phyloP scores from a whole-genome alignment of 2,113 vertebrate genomes.

The Notarius quadriscutis region DNA sequence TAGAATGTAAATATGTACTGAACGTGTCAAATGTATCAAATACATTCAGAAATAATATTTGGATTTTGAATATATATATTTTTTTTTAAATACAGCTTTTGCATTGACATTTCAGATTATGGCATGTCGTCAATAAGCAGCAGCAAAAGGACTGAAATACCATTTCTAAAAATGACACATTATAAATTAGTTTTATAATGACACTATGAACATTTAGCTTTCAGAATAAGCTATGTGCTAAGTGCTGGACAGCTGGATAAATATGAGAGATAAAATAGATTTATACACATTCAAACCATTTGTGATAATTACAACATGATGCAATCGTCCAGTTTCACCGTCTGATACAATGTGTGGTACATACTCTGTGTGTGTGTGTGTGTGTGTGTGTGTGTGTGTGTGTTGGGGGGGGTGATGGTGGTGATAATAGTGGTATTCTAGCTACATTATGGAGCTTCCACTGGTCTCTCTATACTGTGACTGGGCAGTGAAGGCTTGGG shows the following conservation, averaged over 20 bases:
- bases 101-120: conserved; percentile 22
- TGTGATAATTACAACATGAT: conserved; percentile 7
- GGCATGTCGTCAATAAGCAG: conserved; percentile 31
- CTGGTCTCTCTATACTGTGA: conserved; percentile 18
- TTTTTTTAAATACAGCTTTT: conserved; percentile 8
- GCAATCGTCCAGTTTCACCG: conserved; percentile 8
- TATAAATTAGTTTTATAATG: conserved; percentile 30
- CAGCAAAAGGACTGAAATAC: conserved; percentile 34
- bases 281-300: conserved; percentile 9
- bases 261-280: conserved; percentile 28
- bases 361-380: neutral
- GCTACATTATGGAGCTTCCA: conserved; percentile 10
- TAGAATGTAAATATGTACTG: neutral
- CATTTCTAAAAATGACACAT: conserved; percentile 26
- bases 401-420: too few species aligned
- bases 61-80: too few species aligned
- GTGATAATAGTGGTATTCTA: neutral
- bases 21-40: neutral
- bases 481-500: conserved; percentile 39
- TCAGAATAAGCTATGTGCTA: conserved; percentile 30
- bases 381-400: neutral
- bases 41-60: conserved; percentile 8
- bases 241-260: conserved; percentile 39
- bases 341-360: conserved; percentile 11
- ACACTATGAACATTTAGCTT: conserved; percentile 18